phyloP scores from a whole-genome alignment of 2,113 vertebrate species.

The Ctenomys sociabilis region DNA sequence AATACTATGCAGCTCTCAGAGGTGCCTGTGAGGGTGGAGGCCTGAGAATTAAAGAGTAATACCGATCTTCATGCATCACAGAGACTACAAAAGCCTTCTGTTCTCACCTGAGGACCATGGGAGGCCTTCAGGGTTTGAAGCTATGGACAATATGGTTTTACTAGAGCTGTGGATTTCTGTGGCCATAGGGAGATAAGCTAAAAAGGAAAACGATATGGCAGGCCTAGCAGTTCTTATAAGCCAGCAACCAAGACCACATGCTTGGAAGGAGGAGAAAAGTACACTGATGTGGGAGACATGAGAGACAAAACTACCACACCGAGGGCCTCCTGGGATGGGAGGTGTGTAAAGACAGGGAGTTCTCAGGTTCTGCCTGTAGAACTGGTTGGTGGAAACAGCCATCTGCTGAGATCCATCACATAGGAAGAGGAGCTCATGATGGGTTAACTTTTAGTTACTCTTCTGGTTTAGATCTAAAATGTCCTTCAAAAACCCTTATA shows the following conservation, averaged over 20 bases:
- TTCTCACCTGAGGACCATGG: not conserved
- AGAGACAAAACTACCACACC: not conserved
- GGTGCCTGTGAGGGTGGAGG: fast-evolving
- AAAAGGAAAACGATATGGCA: not conserved
- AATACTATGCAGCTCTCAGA: not conserved
- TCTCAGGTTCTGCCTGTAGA: not conserved
- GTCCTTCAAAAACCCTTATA: not conserved
- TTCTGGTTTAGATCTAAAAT: not conserved
- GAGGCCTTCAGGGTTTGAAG: not conserved
- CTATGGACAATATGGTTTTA: not conserved
- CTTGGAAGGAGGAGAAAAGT: not conserved
- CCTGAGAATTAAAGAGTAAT: not conserved
- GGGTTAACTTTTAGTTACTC: not conserved
- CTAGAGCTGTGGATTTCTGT: not conserved
- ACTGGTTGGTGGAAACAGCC: not conserved
- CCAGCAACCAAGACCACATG: not conserved
- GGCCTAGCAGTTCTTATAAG: not conserved
- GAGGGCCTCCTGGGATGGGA: not conserved
- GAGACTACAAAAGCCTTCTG: not conserved
- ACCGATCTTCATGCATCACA: too few species aligned
- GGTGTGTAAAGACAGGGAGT: not conserved
- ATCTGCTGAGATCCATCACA: not conserved
- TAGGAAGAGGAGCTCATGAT: not conserved
- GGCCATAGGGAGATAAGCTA: not conserved
- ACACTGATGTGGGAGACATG: fast-evolving